Percentiles rank a stretch among this genome's conserved stretches.
Conservation (phyloP, 2,888 invertebrate species). For the Epinotia bilunana region DNA sequence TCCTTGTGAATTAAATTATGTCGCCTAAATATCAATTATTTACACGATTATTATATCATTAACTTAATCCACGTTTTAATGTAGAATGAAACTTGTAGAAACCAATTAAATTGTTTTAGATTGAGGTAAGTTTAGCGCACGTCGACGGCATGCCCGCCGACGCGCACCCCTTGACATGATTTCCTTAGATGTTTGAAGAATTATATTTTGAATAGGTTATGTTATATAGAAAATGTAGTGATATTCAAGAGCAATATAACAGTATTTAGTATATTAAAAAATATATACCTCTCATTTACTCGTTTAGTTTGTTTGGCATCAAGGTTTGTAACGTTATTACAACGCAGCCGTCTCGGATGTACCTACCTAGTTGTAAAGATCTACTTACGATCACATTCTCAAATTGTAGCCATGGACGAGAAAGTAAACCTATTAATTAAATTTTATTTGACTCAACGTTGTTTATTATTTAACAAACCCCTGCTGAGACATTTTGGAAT, state of each 20-base stretch:
- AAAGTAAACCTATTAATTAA: constrained; percentile 63
- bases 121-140: constrained; percentile 34
- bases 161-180: neutral
- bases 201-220: constrained; percentile 42
- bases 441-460: constrained; percentile 74
- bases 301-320: constrained; percentile 30
- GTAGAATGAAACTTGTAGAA: constrained; percentile 39
- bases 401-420: constrained; percentile 75
- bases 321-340: constrained; percentile 32
- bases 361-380: constrained; percentile 54
- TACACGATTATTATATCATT: constrained; percentile 52
- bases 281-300: constrained; percentile 40
- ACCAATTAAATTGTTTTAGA: constrained; percentile 46
- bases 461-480: constrained; percentile 57
- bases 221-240: constrained; percentile 56
- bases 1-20: constrained; percentile 54
- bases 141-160: neutral
- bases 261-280: constrained; percentile 60
- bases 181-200: constrained; percentile 30
- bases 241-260: constrained; percentile 72
- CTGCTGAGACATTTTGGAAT: neutral
- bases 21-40: constrained; percentile 63
- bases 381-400: constrained; percentile 61
- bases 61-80: constrained; percentile 43
- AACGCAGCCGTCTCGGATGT: constrained; percentile 21